Percentiles rank a stretch among this genome's conserved stretches.
These are phyloP conservation scores for Hydrocynus forskahlii DNA, from an alignment of 2,797 vertebrate genomes.

Conservation along the genomic window DNA sequence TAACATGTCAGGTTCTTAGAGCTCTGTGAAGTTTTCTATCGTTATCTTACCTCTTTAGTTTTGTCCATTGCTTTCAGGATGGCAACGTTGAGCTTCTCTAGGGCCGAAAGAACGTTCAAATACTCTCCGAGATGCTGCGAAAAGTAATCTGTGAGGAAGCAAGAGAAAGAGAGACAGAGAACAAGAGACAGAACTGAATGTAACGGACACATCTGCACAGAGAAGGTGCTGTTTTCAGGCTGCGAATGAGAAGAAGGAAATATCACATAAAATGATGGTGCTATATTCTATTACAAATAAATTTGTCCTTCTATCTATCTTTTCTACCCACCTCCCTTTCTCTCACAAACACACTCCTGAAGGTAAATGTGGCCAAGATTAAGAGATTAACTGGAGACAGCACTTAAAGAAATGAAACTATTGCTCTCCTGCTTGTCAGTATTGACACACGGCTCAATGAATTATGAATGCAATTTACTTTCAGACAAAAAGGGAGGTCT, in stretches of 20 bases:
- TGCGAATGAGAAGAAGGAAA: neutral
- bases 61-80: slow-evolving; percentile 96
- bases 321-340: neutral
- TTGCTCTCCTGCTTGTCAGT: neutral
- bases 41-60: slow-evolving; percentile 88
- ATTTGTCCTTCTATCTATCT: neutral
- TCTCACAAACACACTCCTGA: neutral
- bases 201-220: neutral
- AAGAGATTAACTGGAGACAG: neutral
- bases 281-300: neutral
- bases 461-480: neutral
- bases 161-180: slow-evolving; percentile 5
- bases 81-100: slow-evolving; percentile 89
- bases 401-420: slow-evolving; percentile 7
- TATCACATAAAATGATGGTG: neutral
- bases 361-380: neutral
- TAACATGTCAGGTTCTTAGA: too few species aligned
- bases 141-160: slow-evolving; percentile 86
- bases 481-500: neutral
- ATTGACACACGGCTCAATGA: neutral
- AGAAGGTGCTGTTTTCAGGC: neutral
- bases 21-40: neutral
- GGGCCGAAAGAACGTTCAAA: slow-evolving; percentile 87
- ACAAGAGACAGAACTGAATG: neutral
- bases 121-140: slow-evolving; percentile 92